phyloP scores from a whole-genome alignment of 2,888 invertebrate species.

The Chydorus sphaericus region DNA sequence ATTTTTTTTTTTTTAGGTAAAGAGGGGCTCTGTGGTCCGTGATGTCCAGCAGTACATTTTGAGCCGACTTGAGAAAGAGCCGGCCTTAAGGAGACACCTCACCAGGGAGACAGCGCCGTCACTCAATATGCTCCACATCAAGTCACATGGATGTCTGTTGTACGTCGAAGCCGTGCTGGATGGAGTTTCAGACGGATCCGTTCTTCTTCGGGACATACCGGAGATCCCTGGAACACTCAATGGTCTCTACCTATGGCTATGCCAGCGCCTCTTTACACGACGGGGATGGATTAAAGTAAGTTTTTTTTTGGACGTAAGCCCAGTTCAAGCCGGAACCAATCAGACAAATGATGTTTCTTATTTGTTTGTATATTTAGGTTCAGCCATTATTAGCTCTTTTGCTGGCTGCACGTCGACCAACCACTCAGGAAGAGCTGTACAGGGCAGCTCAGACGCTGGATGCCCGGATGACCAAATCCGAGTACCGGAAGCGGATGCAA shows the following conservation, averaged over 20 bases:
- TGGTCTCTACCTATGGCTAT: slow-evolving; percentile 86
- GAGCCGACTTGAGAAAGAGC: slow-evolving; percentile 75
- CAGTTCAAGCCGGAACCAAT: no score
- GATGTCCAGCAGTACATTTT: slow-evolving; percentile 93
- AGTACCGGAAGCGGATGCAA: slow-evolving; percentile 62
- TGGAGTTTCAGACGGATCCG: slow-evolving; percentile 83
- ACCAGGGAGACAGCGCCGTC: slow-evolving; percentile 86
- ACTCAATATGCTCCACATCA: slow-evolving; percentile 85
- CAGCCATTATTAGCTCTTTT: slow-evolving; percentile 72
- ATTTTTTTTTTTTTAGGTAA: no score
- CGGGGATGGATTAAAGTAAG: slow-evolving; percentile 75
- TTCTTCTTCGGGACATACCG: slow-evolving; percentile 74
- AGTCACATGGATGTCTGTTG: slow-evolving; percentile 83
- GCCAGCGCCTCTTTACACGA: slow-evolving; percentile 78
- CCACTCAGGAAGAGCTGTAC: slow-evolving; percentile 66
- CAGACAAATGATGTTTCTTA: no score
- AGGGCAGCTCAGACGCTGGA: slow-evolving; percentile 67
- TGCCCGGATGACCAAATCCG: slow-evolving; percentile 57
- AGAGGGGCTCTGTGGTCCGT: slow-evolving; percentile 68
- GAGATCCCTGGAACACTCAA: slow-evolving; percentile 92
- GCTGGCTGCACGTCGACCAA: slow-evolving; percentile 68
- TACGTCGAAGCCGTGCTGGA: slow-evolving; percentile 78
- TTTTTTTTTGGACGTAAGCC: no score
- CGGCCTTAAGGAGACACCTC: slow-evolving; percentile 71
- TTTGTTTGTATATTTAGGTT: no score